phyloP scores from a whole-genome alignment of 2,888 invertebrate genomes.

The Spodoptera littoralis region DNA sequence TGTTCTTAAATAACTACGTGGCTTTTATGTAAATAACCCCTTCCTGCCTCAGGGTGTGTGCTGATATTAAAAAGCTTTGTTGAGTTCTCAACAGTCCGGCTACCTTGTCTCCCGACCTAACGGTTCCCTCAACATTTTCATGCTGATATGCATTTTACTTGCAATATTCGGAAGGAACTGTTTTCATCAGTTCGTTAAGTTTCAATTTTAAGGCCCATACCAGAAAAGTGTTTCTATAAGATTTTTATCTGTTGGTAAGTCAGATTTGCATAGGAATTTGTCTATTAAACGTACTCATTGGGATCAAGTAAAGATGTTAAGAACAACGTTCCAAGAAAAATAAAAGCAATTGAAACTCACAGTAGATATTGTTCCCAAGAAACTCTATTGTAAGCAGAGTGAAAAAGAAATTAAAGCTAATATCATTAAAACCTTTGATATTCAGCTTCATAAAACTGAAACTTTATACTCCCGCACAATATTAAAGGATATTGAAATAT shows the following conservation, averaged over 20 bases:
- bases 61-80: slow-evolving; percentile 87
- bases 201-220: slow-evolving; percentile 10
- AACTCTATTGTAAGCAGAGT: slow-evolving; percentile 35
- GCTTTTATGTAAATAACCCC: slow-evolving; percentile 84
- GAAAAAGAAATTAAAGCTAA: slow-evolving; percentile 57
- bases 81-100: slow-evolving; percentile 67
- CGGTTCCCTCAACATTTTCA: slow-evolving; percentile 54
- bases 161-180: slow-evolving; percentile 8
- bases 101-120: slow-evolving; percentile 66
- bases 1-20: slow-evolving; percentile 82
- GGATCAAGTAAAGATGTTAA: slow-evolving; percentile 21
- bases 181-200: slow-evolving; percentile 4
- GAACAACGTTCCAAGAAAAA: slow-evolving; percentile 27
- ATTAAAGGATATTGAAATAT: slow-evolving; percentile 61
- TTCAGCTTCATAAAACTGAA: slow-evolving; percentile 62
- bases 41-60: slow-evolving; percentile 79
- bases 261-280: slow-evolving; percentile 26
- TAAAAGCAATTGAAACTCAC: slow-evolving; percentile 39
- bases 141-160: slow-evolving; percentile 38
- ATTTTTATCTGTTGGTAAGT: slow-evolving; percentile 1
- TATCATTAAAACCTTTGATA: slow-evolving; percentile 64
- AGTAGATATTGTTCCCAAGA: slow-evolving; percentile 35
- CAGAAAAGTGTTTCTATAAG: slow-evolving; percentile 6
- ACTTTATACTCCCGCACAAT: slow-evolving; percentile 58
- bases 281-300: slow-evolving; percentile 7